These are phyloP conservation scores for Eueides isabella DNA, from an alignment of 1,140 invertebrate species.

Conservation along the genomic window DNA sequence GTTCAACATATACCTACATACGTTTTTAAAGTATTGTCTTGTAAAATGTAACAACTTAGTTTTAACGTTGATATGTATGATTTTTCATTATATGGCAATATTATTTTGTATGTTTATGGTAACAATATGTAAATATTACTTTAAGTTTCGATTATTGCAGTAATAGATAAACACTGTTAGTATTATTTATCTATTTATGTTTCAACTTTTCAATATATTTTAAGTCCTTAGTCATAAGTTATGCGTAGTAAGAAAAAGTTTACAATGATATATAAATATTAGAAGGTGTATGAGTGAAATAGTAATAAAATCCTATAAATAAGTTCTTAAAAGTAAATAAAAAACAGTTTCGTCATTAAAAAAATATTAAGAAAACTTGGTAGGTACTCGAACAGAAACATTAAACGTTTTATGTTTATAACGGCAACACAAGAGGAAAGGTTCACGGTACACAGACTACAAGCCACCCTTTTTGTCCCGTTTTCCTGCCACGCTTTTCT, in stretches of 20 bases:
- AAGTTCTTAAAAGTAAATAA: conserved; percentile 46
- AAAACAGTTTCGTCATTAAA: neutral
- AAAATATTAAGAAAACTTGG: conserved; percentile 4
- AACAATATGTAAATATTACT: too few relatives aligned
- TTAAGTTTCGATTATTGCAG: too few relatives aligned
- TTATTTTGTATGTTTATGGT: too few relatives aligned
- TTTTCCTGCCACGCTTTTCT: conserved; percentile 67
- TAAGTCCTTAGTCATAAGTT: too few relatives aligned
- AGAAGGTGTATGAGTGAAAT: neutral
- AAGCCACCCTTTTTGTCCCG: conserved; percentile 64
- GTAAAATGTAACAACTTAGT: neutral
- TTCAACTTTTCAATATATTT: too few relatives aligned
- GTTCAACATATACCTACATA: neutral
- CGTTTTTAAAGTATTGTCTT: neutral
- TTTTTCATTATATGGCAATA: too few relatives aligned
- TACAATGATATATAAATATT: too few relatives aligned
- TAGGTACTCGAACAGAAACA: conserved; percentile 23
- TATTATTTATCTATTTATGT: too few relatives aligned
- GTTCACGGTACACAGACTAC: conserved; percentile 47
- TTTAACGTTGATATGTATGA: neutral
- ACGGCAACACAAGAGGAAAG: conserved; percentile 6
- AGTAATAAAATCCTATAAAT: neutral
- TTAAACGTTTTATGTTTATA: conserved; percentile 24
- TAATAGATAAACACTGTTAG: too few relatives aligned
- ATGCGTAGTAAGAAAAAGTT: too few relatives aligned